These are phyloP conservation scores for Neosilurus mollespiculum DNA, from an alignment of 2,797 vertebrate species.

Conservation along the genomic window DNA sequence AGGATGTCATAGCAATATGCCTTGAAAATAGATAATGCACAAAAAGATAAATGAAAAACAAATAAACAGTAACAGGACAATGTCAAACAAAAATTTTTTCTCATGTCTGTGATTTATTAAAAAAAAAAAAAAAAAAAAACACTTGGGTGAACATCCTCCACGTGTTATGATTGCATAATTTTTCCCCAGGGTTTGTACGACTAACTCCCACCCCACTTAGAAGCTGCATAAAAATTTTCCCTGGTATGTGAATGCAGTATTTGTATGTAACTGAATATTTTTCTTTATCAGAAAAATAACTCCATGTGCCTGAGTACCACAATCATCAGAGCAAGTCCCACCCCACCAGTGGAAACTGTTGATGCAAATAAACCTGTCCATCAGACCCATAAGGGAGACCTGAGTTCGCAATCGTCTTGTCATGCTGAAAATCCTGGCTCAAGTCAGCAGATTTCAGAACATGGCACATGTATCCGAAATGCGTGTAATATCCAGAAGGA, in stretches of 20 bases:
- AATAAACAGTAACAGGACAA: no score
- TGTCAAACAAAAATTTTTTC: no score
- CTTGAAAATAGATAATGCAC: no score
- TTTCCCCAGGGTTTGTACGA: no score
- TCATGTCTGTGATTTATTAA: no score
- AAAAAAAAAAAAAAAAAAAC: no score
- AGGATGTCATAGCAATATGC: no score
- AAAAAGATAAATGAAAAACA: no score
- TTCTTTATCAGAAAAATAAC: constrained; percentile 72
- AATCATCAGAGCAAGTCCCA: constrained; percentile 85
- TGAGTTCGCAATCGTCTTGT: constrained; percentile 53
- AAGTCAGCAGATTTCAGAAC: constrained; percentile 46
- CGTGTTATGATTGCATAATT: no score
- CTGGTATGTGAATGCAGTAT: not conserved
- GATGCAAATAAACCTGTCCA: constrained; percentile 2
- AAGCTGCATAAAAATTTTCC: not conserved
- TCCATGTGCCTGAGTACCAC: constrained; percentile 86
- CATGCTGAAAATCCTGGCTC: constrained; percentile 28
- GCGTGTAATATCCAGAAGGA: constrained; percentile 56
- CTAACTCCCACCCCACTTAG: not conserved
- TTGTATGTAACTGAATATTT: constrained; percentile 2
- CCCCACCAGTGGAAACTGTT: constrained; percentile 71
- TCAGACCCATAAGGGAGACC: constrained; percentile 32
- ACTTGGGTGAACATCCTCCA: no score
- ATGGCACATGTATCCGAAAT: constrained; percentile 66